Evolutionary conservation across 92 coral and sea anemone species (phyloP).

Genomic region (Umimayanthus kanabou): DNA sequence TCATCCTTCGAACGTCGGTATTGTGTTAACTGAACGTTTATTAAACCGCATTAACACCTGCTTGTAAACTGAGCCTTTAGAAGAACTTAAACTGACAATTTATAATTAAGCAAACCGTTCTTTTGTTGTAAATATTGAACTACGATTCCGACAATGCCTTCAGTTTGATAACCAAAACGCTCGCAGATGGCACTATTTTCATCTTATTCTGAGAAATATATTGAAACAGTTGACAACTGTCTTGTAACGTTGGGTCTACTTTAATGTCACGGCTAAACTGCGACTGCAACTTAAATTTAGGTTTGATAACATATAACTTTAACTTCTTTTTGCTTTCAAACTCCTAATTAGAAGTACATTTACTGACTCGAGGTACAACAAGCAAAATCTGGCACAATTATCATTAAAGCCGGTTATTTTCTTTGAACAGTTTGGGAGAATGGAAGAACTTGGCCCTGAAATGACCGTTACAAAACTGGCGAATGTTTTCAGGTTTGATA

Average conservation of each 20-base stretch:
- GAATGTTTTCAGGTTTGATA: not conserved
- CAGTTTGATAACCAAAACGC: not conserved
- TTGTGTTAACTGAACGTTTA: not conserved
- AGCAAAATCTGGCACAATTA: not conserved
- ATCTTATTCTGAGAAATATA: not conserved
- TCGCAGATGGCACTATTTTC: not conserved
- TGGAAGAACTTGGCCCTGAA: too few relatives aligned
- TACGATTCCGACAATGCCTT: not conserved
- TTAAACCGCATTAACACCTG: not conserved
- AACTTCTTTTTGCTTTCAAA: too few relatives aligned
- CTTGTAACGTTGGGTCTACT: not conserved
- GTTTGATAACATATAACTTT: too few relatives aligned
- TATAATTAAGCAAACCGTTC: not conserved
- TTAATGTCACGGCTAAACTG: not conserved
- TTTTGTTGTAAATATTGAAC: not conserved
- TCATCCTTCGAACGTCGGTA: not conserved
- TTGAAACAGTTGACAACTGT: not conserved
- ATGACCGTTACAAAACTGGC: not conserved
- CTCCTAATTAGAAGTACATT: too few relatives aligned
- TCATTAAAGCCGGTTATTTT: too few relatives aligned
- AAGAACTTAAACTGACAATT: not conserved
- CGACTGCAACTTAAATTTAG: not conserved
- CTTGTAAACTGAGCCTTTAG: not conserved
- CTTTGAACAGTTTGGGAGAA: not conserved
- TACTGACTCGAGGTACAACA: not conserved